A percentile compares a stretch with the other conserved stretches of the same genome.
phyloP scores from a whole-genome alignment of 2,797 vertebrate genomes.

The Phaenicophaeus curvirostris region DNA sequence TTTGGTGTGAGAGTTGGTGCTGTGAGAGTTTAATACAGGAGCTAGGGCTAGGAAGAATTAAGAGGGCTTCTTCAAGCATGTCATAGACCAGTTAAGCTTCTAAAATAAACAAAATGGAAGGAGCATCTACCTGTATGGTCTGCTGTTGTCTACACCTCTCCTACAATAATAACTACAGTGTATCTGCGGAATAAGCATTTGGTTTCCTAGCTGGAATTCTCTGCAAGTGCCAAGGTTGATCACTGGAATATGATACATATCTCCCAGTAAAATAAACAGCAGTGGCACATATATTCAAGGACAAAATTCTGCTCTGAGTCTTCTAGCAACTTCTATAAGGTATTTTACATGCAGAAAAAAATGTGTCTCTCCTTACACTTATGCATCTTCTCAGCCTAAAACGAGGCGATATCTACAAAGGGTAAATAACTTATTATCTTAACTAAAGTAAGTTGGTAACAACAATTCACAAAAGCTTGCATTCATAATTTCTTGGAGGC shows the following conservation, averaged over 20 bases:
- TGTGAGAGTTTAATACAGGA: background rate
- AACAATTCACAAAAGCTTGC: background rate
- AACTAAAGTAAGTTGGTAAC: background rate
- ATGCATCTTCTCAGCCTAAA: background rate
- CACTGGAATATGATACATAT: background rate
- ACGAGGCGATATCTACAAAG: background rate
- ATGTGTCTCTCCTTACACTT: background rate
- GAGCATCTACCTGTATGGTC: background rate
- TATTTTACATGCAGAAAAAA: background rate
- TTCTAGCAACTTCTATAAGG: background rate
- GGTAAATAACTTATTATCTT: background rate
- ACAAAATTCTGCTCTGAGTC: background rate
- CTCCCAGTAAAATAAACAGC: background rate
- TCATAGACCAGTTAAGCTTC: background rate
- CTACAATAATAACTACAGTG: background rate
- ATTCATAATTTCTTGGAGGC: too few species aligned
- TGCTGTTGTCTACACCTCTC: background rate
- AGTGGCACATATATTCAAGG: background rate
- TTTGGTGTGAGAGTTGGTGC: background rate
- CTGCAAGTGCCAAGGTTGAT: constrained; percentile 11
- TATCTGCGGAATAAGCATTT: constrained; percentile 26
- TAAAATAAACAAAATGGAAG: background rate
- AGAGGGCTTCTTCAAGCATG: background rate
- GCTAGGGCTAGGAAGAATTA: background rate
- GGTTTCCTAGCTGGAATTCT: constrained; percentile 43